Conservation (phyloP, 2,113 vertebrate genomes). For the Tapirus terrestris region DNA sequence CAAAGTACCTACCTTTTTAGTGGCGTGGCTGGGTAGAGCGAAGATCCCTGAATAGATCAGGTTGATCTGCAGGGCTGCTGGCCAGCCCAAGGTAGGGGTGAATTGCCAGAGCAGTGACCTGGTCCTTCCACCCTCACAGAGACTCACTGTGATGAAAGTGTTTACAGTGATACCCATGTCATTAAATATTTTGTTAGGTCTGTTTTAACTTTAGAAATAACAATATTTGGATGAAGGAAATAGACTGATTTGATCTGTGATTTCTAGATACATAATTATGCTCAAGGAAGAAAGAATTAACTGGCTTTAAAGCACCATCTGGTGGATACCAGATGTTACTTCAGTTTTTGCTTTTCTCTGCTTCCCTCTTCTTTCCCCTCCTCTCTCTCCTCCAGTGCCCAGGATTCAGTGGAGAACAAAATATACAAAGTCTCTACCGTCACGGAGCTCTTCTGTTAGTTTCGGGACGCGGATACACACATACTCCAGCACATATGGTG, state of each 20-base stretch:
- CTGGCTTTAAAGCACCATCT: constrained; percentile 54
- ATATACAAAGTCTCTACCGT: not conserved
- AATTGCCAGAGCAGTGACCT: too few relatives aligned
- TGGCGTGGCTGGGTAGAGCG: not conserved
- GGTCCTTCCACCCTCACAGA: not conserved
- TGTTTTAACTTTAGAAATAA: constrained; percentile 26
- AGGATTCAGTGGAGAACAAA: not conserved
- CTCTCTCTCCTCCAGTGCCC: not conserved
- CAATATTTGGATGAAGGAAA: not conserved
- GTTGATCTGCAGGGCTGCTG: not conserved
- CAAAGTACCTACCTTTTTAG: not conserved
- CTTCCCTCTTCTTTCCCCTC: not conserved
- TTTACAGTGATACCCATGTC: not conserved
- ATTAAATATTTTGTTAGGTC: constrained; percentile 5
- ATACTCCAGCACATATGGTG: not conserved
- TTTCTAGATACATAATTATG: not conserved
- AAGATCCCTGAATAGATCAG: not conserved
- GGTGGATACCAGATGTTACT: constrained; percentile 14
- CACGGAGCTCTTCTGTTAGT: not conserved
- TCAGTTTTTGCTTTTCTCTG: not conserved
- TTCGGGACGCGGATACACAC: not conserved
- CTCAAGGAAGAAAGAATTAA: not conserved
- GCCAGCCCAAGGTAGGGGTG: too few relatives aligned
- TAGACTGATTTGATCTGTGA: not conserved
- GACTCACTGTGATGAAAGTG: too few relatives aligned